phyloP scores from a whole-genome alignment of 2,113 vertebrate genomes.

The Scophthalmus maximus region DNA sequence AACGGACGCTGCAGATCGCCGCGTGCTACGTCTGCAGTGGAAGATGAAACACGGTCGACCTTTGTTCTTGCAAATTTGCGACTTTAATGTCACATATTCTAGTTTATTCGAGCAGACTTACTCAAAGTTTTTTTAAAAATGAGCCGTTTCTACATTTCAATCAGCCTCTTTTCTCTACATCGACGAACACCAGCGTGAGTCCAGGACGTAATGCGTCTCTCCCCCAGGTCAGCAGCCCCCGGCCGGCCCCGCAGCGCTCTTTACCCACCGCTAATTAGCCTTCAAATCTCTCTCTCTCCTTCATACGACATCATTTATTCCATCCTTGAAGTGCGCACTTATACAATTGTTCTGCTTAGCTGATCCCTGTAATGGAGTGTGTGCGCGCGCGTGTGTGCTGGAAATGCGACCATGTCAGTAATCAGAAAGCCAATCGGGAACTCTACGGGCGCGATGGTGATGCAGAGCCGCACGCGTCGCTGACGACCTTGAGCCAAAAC shows the following conservation, averaged over 20 bases:
- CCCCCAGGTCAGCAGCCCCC: conserved; percentile 43
- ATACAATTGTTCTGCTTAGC: conserved; percentile 64
- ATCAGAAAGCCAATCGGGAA: conserved; percentile 40
- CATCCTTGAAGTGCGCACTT: conserved; percentile 42
- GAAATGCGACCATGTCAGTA: conserved; percentile 2
- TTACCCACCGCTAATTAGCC: conserved; percentile 63
- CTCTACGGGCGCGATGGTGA: neutral
- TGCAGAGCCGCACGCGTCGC: conserved; percentile 20
- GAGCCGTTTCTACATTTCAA: neutral
- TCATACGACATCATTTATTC: conserved; percentile 32
- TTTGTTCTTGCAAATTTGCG: too few relatives aligned
- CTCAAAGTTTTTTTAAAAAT: too few relatives aligned
- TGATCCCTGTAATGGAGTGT: conserved; percentile 40
- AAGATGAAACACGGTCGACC: too few relatives aligned
- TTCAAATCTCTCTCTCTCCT: conserved; percentile 43
- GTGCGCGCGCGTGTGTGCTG: conserved; percentile 3
- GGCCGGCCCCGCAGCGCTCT: conserved; percentile 15
- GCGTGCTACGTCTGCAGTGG: too few relatives aligned
- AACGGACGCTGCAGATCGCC: too few relatives aligned
- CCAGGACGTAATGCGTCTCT: conserved; percentile 50
- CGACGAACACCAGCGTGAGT: conserved; percentile 48
- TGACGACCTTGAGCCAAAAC: conserved; percentile 60
- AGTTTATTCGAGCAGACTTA: too few relatives aligned
- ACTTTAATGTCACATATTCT: too few relatives aligned
- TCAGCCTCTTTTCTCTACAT: conserved; percentile 50